Base-by-base conservation (phyloP, 2,888 invertebrate species). In the Hetaerina titia region DNA sequence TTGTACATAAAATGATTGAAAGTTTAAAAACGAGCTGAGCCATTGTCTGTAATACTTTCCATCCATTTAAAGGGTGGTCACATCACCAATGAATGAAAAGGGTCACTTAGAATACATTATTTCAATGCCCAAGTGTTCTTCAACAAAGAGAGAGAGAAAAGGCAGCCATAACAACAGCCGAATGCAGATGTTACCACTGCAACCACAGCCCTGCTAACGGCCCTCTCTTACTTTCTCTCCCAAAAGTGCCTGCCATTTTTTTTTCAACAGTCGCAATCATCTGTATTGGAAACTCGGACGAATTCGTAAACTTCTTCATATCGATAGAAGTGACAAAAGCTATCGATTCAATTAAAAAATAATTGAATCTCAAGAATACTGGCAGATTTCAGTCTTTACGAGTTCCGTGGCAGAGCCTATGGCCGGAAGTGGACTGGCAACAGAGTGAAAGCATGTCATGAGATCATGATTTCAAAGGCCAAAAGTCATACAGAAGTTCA, bases 351-450 rank as follows among this genome's bases (percentile, higher is more conserved):
- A 92, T 69, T 95, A 81, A 19, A 89, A 69, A 95, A 95, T 69
- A 95, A 95, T 95, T 58, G 64, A 95, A 88, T 95, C 89, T 63
- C 57, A 89, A 95, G 94, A 95, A 95, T 95, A 95, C 94, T 95
- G 94, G 94, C 94, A 89, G 89, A 95, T 89, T 95, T 95, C 94
- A 95, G 94, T 95, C 94, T 95, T 95, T 95, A 60, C 64, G 89
- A 95, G 94, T 89, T 88, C 94, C 92, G 92, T 92, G 92, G 92
- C 92, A 92, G 92, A 92, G 92, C 92, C 92, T 92, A 92, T 92
- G 92, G 92, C 69, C 92, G 92, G 92, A 92, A 92, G 92, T 92
- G 64, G 92, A 90, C 90, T 92, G 92, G 92, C 92, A 92, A 92
- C 92, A 92, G 92, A 92, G 69, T 74, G 92, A 92, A 92, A 92